Percentiles rank a stretch among this genome's conserved stretches.
Conservation (phyloP, 2,888 invertebrate species). For the Eueremaeus valkanovi region DNA sequence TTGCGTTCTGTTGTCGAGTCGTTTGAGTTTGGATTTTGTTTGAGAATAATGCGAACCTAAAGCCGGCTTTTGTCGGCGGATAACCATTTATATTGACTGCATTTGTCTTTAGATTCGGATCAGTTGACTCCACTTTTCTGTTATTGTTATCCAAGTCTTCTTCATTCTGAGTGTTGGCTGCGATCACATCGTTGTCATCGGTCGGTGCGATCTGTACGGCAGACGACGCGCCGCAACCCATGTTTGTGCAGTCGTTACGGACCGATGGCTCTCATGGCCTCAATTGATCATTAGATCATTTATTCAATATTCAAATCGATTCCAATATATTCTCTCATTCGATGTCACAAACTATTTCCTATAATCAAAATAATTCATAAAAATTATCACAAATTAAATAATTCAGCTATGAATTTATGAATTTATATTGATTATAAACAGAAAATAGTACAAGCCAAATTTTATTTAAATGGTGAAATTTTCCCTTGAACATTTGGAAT, state of each 20-base stretch:
- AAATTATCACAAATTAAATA: too few relatives aligned
- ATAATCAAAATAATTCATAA: not conserved
- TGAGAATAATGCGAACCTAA: conserved; percentile 6
- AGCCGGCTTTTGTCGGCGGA: conserved; percentile 5
- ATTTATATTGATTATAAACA: too few relatives aligned
- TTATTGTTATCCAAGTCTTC: not conserved
- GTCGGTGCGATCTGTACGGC: conserved; percentile 28
- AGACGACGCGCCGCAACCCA: conserved; percentile 30
- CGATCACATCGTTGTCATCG: conserved; percentile 2
- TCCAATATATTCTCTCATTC: not conserved
- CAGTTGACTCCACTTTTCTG: not conserved
- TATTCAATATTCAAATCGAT: not conserved
- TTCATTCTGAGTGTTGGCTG: not conserved
- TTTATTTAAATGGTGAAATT: too few relatives aligned
- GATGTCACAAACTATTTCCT: not conserved
- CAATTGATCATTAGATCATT: not conserved
- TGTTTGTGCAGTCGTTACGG: not conserved
- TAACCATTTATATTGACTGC: conserved; percentile 9
- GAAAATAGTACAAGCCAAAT: too few relatives aligned
- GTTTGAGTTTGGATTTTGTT: conserved; percentile 15
- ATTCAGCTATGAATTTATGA: too few relatives aligned
- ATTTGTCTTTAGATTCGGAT: not conserved
- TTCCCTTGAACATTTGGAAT: too few relatives aligned
- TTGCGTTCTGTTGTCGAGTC: not conserved
- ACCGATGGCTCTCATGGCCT: not conserved